Evolutionary conservation across 2,797 vertebrate genomes (phyloP).

Genomic region (Anisognathus igniventris): DNA sequence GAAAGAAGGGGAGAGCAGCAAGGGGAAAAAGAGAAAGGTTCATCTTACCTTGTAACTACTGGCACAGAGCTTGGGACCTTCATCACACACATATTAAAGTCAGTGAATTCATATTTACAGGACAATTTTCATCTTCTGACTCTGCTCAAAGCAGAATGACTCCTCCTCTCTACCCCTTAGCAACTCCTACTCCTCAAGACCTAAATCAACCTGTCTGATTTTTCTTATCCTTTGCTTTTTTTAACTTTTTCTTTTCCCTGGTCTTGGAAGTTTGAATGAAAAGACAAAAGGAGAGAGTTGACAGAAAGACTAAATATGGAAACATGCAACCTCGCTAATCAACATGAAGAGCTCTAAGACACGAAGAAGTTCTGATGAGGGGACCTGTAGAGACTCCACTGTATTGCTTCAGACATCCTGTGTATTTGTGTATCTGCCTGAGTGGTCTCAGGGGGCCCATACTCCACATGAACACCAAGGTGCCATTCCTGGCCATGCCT

Average conservation of each 20-base stretch:
- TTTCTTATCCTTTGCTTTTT: background rate
- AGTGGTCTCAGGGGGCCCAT: background rate
- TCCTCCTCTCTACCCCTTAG: background rate
- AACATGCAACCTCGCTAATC: background rate
- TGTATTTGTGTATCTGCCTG: background rate
- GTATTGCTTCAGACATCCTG: background rate
- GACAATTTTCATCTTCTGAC: background rate
- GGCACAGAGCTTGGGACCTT: background rate
- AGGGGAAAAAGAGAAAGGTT: background rate
- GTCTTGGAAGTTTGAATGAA: background rate
- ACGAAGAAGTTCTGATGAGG: background rate
- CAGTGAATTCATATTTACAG: background rate
- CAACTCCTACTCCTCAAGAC: constrained; percentile 18
- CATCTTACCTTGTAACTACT: constrained; percentile 3
- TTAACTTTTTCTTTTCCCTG: background rate
- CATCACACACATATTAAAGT: background rate
- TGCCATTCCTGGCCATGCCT: background rate
- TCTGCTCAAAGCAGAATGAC: background rate
- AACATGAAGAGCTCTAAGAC: background rate
- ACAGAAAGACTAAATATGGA: constrained; percentile 43
- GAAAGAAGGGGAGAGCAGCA: background rate
- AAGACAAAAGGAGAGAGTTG: constrained; percentile 1
- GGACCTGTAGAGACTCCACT: background rate
- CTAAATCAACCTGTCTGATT: background rate
- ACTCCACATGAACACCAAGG: background rate